Evolutionary conservation across 2,888 invertebrate species (phyloP).

Genomic region (Augiades crinisus): DNA sequence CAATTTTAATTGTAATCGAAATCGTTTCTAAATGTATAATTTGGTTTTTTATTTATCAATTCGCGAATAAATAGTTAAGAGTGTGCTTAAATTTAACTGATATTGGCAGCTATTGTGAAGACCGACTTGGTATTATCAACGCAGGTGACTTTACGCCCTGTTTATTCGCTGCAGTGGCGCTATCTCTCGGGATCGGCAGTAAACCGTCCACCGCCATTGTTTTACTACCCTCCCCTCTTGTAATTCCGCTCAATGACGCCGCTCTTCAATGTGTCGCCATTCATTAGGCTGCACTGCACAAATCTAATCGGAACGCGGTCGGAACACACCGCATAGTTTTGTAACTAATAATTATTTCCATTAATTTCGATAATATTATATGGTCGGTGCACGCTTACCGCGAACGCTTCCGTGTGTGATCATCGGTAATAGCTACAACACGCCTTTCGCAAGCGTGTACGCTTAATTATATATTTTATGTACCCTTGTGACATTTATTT

Average conservation of each 20-base stretch:
- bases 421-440: not conserved
- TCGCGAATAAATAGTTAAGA: too few species aligned
- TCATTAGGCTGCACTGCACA: constrained; percentile 46
- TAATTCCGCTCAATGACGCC: constrained; percentile 54
- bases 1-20: too few species aligned
- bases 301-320: constrained; percentile 26
- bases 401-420: not conserved
- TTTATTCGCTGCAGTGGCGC: constrained; percentile 54
- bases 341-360: constrained; percentile 14
- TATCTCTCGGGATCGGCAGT: constrained; percentile 60
- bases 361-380: constrained; percentile 11
- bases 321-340: constrained; percentile 14
- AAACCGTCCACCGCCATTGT: constrained; percentile 58
- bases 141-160: constrained; percentile 56
- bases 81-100: not conserved
- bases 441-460: too few species aligned
- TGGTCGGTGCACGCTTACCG: not conserved
- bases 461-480: too few species aligned
- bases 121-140: constrained; percentile 36
- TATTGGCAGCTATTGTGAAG: constrained; percentile 1
- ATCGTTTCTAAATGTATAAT: too few species aligned
- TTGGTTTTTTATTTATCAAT: too few species aligned
- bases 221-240: constrained; percentile 57
- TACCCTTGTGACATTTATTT: too few species aligned
- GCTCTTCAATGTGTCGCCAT: constrained; percentile 54